These are phyloP conservation scores for Mesorhabditis belari DNA, from an alignment of 2,888 invertebrate species.

Conservation along the genomic window DNA sequence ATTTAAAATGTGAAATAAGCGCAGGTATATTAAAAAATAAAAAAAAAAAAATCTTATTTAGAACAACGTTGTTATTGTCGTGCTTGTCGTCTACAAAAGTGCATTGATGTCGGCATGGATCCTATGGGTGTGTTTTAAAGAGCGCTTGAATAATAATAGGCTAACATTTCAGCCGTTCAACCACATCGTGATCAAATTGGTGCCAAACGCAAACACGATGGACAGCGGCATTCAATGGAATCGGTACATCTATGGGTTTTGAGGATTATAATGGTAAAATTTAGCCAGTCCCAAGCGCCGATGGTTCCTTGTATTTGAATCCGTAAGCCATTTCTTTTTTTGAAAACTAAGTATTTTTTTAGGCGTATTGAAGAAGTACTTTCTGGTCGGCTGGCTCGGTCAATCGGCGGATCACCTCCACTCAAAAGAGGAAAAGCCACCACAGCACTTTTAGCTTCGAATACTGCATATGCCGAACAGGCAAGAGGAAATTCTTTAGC, in stretches of 20 bases:
- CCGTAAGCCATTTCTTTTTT: not conserved
- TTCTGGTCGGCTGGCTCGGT: not conserved
- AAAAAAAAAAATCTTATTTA: conserved; percentile 1
- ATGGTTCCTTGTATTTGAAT: not conserved
- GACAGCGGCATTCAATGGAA: not conserved
- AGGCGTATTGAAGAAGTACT: not conserved
- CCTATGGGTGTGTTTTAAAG: conserved; percentile 7
- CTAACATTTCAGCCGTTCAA: conserved; percentile 12
- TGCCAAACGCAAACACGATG: conserved; percentile 5
- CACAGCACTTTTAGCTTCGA: not conserved
- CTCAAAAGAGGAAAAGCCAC: not conserved
- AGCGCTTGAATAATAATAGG: not conserved
- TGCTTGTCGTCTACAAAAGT: conserved; percentile 19
- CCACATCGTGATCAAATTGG: conserved; percentile 21
- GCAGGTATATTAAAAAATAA: conserved; percentile 3
- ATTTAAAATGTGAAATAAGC: conserved; percentile 10
- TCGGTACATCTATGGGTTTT: too few species aligned
- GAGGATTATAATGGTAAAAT: too few species aligned
- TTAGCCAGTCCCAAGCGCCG: not conserved
- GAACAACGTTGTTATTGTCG: conserved; percentile 21
- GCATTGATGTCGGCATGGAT: conserved; percentile 18
- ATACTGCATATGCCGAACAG: not conserved
- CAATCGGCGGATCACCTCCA: not conserved
- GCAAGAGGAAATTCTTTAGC: not conserved
- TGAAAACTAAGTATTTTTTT: not conserved